Base-by-base conservation (phyloP, 2,797 vertebrate genomes). In the Pseudotriccus pelzelni region DNA sequence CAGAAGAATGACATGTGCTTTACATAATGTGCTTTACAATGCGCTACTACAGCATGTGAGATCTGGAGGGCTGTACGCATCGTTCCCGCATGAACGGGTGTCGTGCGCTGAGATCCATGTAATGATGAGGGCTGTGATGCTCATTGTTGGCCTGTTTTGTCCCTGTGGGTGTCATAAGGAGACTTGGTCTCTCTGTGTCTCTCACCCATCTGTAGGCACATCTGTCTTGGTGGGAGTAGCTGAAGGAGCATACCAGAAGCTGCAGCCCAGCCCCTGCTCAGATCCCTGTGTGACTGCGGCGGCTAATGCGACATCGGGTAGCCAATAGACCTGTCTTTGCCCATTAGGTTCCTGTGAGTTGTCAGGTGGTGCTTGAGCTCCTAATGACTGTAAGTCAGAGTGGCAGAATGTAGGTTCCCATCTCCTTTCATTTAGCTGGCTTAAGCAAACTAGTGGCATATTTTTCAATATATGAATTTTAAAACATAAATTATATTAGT, bases 391-490 rank as follows among this genome's bases (percentile, higher is more conserved):
- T 89, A 76, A 88, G 68, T 84, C 80, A 88, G 52, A 80, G 23
- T 66, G 74, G 24, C 84, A 96, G 67, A 81, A 73, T 60, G 50
- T 39, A 68, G 18, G n/a, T 64, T 92, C 7, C 0, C n/a, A 72
- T 84, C 63, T 82, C 36, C 55, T 88, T 89, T 82, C 46, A 50
- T 85, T 84, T 84, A 79, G 23, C 55, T 84, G 66, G 20, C 70
- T 87, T 86, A 89, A 66, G 78, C 70, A 84, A 34, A 52, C 32
- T 43, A 69, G 32, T 47, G 59, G 34, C 4, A 2, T 91, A 46
- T 64, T 93, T 94, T 96, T 84, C 60, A 90, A 62, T 76, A 79
- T 50, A 58, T 72, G 55, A 63, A 67, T 93, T 93, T 87, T 70
- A 50, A 93, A 89, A 14, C 34, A 59, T 43, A 82, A 77, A 74